A percentile compares a stretch with the other conserved stretches of the same genome.
phyloP scores from a whole-genome alignment of 35 echinoderm and acorn worm genomes.

The Amphiura filiformis region DNA sequence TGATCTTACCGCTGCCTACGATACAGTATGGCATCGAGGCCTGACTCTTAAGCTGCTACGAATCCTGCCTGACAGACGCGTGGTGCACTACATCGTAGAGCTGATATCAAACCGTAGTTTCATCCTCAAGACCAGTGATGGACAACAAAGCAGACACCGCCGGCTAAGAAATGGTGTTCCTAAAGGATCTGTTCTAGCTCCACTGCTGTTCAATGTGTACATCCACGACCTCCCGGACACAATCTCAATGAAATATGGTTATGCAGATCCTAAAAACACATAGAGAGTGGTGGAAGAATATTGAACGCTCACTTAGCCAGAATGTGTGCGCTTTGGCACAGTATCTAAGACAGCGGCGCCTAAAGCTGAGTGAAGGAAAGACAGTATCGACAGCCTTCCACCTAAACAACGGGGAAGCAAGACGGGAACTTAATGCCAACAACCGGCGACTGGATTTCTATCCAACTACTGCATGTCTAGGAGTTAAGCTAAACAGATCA shows the following conservation, averaged over 20 bases:
- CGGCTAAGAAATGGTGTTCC: slow-evolving; percentile 29
- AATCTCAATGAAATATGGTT: slow-evolving; percentile 30
- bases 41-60: background rate
- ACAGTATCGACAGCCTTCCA: too few relatives aligned
- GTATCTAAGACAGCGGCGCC: too few relatives aligned
- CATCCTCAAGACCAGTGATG: background rate
- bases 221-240: slow-evolving; percentile 23
- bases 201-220: slow-evolving; percentile 19
- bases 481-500: too few relatives aligned
- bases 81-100: slow-evolving; percentile 1
- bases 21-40: slow-evolving; percentile 23
- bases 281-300: background rate
- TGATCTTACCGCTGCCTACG: slow-evolving; percentile 21
- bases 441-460: too few relatives aligned
- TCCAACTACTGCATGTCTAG: too few relatives aligned
- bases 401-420: too few relatives aligned
- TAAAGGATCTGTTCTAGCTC: slow-evolving; percentile 22
- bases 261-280: slow-evolving; percentile 23
- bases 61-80: background rate
- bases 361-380: too few relatives aligned
- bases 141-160: slow-evolving; percentile 18
- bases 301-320: background rate
- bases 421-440: too few relatives aligned
- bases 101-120: slow-evolving; percentile 10
- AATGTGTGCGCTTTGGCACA: background rate